These are phyloP conservation scores for Cylloceria caligata DNA, from an alignment of 2,888 invertebrate species.

Conservation along the genomic window DNA sequence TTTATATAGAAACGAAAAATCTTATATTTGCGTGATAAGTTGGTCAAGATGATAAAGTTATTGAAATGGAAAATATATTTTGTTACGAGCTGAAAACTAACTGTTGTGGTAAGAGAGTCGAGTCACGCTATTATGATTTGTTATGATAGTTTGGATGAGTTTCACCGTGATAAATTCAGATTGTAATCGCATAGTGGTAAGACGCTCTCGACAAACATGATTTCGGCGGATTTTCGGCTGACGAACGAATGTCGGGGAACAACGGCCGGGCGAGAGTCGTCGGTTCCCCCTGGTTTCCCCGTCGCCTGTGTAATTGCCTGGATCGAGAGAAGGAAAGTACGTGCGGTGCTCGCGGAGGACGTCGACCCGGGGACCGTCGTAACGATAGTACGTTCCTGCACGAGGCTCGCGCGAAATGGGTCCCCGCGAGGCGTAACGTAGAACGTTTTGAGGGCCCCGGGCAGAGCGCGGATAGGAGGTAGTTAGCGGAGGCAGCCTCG, in stretches of 20 bases:
- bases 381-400: conserved; percentile 69
- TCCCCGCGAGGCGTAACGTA: conserved; percentile 83
- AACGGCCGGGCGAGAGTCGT: conserved; percentile 40
- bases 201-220: conserved; percentile 21
- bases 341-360: conserved; percentile 67
- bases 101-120: neutral
- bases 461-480: conserved; percentile 80
- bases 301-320: conserved; percentile 62
- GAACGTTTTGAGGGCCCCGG: conserved; percentile 82
- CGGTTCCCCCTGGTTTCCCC: conserved; percentile 25
- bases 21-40: too few relatives aligned
- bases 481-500: conserved; percentile 81
- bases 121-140: neutral
- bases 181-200: conserved; percentile 10
- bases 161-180: conserved; percentile 6
- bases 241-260: conserved; percentile 43
- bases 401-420: conserved; percentile 80
- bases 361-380: conserved; percentile 70
- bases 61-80: neutral
- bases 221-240: conserved; percentile 45
- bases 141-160: neutral
- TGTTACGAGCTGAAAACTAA: neutral
- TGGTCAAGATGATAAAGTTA: neutral
- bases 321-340: conserved; percentile 64
- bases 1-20: too few relatives aligned